These are phyloP conservation scores for Apotomis betuletana DNA, from an alignment of 2,888 invertebrate genomes.

Conservation along the genomic window DNA sequence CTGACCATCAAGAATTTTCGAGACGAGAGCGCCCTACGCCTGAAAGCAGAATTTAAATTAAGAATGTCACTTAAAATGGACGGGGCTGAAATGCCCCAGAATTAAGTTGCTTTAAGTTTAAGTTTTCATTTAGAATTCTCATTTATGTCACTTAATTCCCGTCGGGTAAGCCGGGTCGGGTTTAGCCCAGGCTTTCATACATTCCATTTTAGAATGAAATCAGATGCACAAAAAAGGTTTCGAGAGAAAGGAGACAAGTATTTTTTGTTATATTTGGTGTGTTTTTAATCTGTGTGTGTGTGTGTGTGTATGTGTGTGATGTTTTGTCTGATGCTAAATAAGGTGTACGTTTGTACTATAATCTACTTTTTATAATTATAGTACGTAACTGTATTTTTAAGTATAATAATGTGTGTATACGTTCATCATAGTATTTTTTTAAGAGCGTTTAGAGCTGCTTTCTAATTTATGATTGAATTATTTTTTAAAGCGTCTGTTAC, in stretches of 20 bases:
- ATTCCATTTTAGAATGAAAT: constrained; percentile 16
- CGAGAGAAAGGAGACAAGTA: neutral
- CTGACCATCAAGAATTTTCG: neutral
- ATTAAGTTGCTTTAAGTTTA: constrained; percentile 32
- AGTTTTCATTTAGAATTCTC: constrained; percentile 40
- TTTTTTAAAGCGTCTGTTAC: too few species aligned
- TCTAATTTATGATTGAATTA: too few species aligned
- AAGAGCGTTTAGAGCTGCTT: too few species aligned
- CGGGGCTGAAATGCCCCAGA: constrained; percentile 5
- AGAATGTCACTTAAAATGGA: constrained; percentile 30
- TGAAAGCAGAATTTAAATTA: constrained; percentile 27
- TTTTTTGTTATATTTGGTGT: neutral
- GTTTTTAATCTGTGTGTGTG: neutral
- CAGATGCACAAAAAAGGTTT: constrained; percentile 4
- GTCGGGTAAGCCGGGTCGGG: constrained; percentile 16
- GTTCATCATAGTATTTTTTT: too few species aligned
- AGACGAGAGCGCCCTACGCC: neutral
- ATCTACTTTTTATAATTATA: too few species aligned
- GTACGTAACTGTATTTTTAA: too few species aligned
- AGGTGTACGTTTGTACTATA: too few species aligned
- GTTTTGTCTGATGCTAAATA: too few species aligned
- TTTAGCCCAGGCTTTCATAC: constrained; percentile 24
- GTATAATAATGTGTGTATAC: too few species aligned
- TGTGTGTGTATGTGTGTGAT: too few species aligned
- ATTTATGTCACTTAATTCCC: constrained; percentile 33